A percentile compares a stretch with the other conserved stretches of the same genome.
phyloP scores from a whole-genome alignment of 1,140 invertebrate species.

The Papilio polytes region DNA sequence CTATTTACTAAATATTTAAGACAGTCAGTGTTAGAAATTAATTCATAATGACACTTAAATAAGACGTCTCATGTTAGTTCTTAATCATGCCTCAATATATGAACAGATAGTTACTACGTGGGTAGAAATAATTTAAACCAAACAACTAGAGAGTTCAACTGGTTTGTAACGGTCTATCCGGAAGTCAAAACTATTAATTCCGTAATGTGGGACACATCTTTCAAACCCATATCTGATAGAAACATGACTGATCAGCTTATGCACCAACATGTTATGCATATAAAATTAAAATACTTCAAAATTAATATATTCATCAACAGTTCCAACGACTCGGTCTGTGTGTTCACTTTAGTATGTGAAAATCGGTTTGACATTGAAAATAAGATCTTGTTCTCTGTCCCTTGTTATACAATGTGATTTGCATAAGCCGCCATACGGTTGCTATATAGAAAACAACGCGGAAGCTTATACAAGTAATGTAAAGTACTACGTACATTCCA shows the following conservation, averaged over 20 bases:
- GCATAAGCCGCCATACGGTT: neutral
- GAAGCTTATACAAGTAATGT: constrained; percentile 10
- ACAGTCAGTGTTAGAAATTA: too few species aligned
- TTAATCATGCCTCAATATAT: neutral
- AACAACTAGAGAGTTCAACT: neutral
- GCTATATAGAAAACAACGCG: neutral
- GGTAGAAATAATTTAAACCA: neutral
- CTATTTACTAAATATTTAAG: neutral
- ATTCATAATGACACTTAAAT: neutral
- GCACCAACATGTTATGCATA: neutral
- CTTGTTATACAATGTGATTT: neutral
- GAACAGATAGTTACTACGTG: neutral
- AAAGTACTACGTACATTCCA: constrained; percentile 54
- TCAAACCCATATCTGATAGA: neutral
- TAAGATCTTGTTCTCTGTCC: neutral
- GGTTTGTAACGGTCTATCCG: constrained; percentile 15
- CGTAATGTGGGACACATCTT: constrained; percentile 5
- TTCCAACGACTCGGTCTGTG: neutral
- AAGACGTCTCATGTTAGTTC: neutral
- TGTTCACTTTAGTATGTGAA: neutral
- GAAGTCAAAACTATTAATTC: constrained; percentile 21
- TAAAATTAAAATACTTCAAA: neutral
- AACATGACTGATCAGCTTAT: constrained; percentile 2
- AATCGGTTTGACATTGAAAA: neutral
- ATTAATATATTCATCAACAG: neutral